Conservation (phyloP, 2,113 vertebrate species). For the Scortum barcoo region DNA sequence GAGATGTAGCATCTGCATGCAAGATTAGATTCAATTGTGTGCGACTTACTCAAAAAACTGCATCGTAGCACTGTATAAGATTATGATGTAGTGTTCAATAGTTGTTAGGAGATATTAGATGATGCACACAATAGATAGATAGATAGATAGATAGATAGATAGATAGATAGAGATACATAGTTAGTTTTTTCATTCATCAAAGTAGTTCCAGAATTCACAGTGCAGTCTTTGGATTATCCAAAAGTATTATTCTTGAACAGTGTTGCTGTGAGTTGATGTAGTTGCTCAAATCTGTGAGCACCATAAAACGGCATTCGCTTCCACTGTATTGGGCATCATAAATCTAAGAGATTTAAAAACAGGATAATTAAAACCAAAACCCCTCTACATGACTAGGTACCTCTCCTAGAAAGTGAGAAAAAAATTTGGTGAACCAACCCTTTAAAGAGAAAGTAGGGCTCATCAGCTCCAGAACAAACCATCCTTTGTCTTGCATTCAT, state of each 20-base stretch:
- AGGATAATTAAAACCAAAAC: neutral
- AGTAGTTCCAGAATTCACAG: neutral
- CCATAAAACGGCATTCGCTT: neutral
- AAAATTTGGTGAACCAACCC: neutral
- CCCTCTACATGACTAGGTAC: neutral
- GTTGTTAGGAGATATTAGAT: too few relatives aligned
- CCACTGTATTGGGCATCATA: neutral
- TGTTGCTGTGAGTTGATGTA: neutral
- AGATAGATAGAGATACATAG: too few relatives aligned
- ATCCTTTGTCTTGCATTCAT: neutral
- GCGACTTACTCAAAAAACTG: neutral
- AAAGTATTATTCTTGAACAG: neutral
- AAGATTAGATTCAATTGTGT: neutral
- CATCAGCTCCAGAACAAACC: neutral
- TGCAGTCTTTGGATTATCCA: too few relatives aligned
- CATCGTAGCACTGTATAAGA: neutral
- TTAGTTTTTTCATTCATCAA: too few relatives aligned
- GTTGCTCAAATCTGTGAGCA: neutral
- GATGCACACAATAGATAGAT: too few relatives aligned
- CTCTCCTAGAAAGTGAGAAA: neutral
- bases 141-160: too few relatives aligned
- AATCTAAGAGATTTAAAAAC: neutral
- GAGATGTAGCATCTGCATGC: neutral
- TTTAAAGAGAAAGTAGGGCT: neutral
- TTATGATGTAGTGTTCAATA: neutral